Evolutionary conservation across 2,888 invertebrate genomes (phyloP), one percentile per base, ranked within the genome.

Genomic region (Drosophila vallismaia): DNA sequence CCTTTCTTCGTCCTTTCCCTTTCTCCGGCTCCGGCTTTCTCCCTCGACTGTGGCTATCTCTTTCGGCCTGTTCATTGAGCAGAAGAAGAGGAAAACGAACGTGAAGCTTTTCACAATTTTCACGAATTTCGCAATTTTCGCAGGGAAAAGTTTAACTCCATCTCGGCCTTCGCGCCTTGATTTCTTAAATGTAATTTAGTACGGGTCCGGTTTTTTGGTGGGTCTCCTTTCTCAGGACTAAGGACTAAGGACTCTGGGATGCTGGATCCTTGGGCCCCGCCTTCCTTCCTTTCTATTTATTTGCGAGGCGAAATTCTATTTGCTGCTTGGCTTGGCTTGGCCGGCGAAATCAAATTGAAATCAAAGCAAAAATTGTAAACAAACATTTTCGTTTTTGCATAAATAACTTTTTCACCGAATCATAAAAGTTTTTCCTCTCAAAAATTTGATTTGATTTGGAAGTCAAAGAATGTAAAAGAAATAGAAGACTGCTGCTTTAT

Each of bases 251-350:
- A 40, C 19, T 14, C 42, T 8, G 3, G 29, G 12, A 5, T 36
- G 9, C 48, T 33, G 29, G 29, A 28, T 26, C 24, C 19, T 33
- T 3, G 31, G 26, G 31, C 31, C 40, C 42, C 40, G 28, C 48
- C 33, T 33, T 9, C 33, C 33, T 9, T 8, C 9, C 33, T 33
- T 81, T 62, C 49, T 67, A 81, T 84, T 76, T 81, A 71, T 80
- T 84, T 80, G 60, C 57, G 46, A 33, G 62, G 64, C 64, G 57
- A 68, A 82, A 73, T 82, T 86, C 70, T 83, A 82, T 86, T 86
- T 82, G 84, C 77, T 77, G 84, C 77, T 77, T 28, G 28, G 86
- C 86, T 86, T 79, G 77, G 77, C 73, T 81, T 82, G 82, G 56
- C 63, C 66, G 14, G 40, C 71, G 76, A 44, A 42, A 24, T 24